A percentile compares a stretch with the other conserved stretches of the same genome.
These are phyloP conservation scores for Capricornis sumatraensis DNA, from an alignment of 2,113 vertebrate species.

Conservation along the genomic window DNA sequence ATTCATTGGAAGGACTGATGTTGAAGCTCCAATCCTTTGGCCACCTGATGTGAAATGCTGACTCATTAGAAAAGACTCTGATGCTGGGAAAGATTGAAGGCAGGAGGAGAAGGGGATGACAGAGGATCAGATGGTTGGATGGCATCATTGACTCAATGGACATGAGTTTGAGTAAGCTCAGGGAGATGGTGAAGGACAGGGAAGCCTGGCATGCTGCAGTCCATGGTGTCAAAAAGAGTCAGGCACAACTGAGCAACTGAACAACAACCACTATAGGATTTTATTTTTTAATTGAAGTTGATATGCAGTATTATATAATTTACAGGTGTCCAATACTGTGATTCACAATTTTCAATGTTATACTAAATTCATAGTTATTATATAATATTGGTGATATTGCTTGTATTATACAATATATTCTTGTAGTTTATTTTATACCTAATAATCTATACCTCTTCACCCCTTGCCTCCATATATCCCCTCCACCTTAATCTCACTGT, in stretches of 20 bases:
- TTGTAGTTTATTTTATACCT: not conserved
- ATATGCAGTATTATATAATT: not conserved
- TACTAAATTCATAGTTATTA: not conserved
- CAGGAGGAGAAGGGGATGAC: not conserved
- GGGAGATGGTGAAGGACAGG: not conserved
- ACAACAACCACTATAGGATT: not conserved
- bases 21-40: not conserved
- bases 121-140: not conserved
- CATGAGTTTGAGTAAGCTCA: not conserved
- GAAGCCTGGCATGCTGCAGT: not conserved
- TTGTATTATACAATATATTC: not conserved
- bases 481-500: not conserved
- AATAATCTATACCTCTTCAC: not conserved
- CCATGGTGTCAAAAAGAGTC: not conserved
- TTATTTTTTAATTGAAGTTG: not conserved
- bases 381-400: not conserved
- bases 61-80: not conserved
- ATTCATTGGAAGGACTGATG: not conserved
- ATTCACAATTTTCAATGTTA: not conserved
- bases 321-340: not conserved
- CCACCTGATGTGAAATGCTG: not conserved
- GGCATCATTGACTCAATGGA: not conserved
- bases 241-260: not conserved
- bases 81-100: not conserved
- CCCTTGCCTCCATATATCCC: not conserved